These are phyloP conservation scores for Chrysogorgia sp. DNA, from an alignment of 92 coral and sea anemone genomes.

Conservation along the genomic window DNA sequence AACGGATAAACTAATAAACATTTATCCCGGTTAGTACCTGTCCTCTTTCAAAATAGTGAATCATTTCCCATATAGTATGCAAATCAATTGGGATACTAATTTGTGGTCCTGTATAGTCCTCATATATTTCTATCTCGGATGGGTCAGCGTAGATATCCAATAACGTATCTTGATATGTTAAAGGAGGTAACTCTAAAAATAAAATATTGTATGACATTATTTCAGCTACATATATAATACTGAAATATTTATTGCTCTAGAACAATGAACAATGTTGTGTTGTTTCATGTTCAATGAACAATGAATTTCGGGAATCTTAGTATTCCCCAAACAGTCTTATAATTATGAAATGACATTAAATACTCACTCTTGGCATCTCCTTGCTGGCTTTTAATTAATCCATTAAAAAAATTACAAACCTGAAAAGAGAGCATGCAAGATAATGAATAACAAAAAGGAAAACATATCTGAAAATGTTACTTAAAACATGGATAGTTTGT, in stretches of 20 bases:
- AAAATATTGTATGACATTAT: not conserved
- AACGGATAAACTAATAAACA: no score
- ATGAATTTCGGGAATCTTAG: no score
- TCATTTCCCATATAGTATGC: conserved; percentile 63
- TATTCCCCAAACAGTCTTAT: not conserved
- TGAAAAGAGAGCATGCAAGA: not conserved
- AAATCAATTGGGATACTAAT: conserved; percentile 75
- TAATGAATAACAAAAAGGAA: no score
- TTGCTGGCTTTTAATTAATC: conserved; percentile 48
- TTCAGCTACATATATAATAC: no score
- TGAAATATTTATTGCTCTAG: no score
- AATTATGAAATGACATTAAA: not conserved
- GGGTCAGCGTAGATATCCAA: conserved; percentile 80
- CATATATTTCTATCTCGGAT: conserved; percentile 66
- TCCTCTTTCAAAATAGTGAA: conserved; percentile 69
- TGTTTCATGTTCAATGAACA: no score
- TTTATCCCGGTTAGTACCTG: conserved; percentile 51
- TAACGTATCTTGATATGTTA: conserved; percentile 54
- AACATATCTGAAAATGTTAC: no score
- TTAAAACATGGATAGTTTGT: no score
- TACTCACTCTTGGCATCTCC: conserved; percentile 23
- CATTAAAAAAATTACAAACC: conserved; percentile 2
- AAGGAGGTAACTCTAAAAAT: not conserved
- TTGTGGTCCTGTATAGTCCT: conserved; percentile 72
- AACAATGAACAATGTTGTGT: no score